Percentiles rank a stretch among this genome's conserved stretches.
These are phyloP conservation scores for Oscheius onirici DNA, from an alignment of 2,888 invertebrate genomes.

Conservation along the genomic window DNA sequence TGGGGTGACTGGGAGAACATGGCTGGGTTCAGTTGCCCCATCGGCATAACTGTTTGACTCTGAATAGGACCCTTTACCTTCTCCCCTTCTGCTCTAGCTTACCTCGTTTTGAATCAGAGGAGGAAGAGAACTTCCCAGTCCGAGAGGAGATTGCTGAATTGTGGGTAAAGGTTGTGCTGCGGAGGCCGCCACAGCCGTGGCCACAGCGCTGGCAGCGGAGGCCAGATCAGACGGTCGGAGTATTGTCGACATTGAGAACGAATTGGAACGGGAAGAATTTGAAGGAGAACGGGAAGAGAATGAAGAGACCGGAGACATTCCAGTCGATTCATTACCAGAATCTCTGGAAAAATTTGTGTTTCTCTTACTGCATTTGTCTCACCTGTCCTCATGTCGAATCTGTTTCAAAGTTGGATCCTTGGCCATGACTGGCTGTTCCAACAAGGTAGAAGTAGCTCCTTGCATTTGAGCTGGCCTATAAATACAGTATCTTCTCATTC, in stretches of 20 bases:
- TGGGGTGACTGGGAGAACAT: not conserved
- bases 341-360: conserved; percentile 14
- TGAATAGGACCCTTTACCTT: not conserved
- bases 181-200: not conserved
- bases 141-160: not conserved
- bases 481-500: not conserved
- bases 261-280: conserved; percentile 35
- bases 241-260: conserved; percentile 34
- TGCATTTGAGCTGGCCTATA: not conserved
- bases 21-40: not conserved
- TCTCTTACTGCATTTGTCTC: not conserved
- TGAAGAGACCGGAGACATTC: conserved; percentile 21
- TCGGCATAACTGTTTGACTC: not conserved
- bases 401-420: conserved; percentile 21
- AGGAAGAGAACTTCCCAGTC: conserved; percentile 19
- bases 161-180: not conserved
- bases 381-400: conserved; percentile 30
- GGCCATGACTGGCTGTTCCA: not conserved
- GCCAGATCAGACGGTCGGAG: conserved; percentile 9
- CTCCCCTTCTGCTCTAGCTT: too few relatives aligned
- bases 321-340: conserved; percentile 34
- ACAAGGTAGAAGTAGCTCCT: not conserved
- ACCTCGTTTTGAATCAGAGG: not conserved
- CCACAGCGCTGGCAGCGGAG: not conserved
- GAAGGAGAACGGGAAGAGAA: conserved; percentile 32